Conservation (phyloP, 2,113 vertebrate genomes). For the Prionailurus viverrinus region DNA sequence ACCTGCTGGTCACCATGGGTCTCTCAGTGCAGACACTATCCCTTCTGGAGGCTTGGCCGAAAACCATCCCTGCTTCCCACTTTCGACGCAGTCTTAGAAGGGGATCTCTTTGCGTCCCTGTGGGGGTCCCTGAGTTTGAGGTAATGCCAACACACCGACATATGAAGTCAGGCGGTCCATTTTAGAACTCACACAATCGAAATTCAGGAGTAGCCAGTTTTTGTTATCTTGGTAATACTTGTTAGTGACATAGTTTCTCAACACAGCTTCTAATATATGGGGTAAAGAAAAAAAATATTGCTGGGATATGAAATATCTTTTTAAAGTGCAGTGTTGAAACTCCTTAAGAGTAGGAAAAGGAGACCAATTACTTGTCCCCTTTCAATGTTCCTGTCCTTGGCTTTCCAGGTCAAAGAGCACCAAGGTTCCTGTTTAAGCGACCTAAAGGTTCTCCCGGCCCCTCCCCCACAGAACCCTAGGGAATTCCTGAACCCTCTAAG, state of each 20-base stretch:
- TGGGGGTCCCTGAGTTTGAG: constrained; percentile 69
- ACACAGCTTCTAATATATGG: background rate
- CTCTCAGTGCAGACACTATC: background rate
- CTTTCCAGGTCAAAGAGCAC: constrained; percentile 38
- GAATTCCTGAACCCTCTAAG: background rate
- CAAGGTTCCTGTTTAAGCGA: background rate
- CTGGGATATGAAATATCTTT: background rate
- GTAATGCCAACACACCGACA: background rate
- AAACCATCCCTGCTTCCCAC: background rate
- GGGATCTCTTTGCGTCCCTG: background rate
- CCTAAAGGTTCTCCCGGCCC: background rate
- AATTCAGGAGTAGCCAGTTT: background rate
- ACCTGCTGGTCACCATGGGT: background rate
- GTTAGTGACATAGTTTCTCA: background rate
- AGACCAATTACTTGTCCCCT: background rate
- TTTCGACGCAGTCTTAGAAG: background rate
- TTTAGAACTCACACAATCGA: background rate
- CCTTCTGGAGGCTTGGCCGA: background rate
- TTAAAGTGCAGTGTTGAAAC: constrained; percentile 27
- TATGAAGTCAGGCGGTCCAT: background rate
- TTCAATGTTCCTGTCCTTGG: constrained; percentile 5
- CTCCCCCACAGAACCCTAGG: background rate
- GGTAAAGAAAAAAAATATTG: constrained; percentile 31
- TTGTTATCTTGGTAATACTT: background rate
- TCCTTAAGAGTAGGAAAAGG: background rate